Base-by-base conservation (phyloP, 2,888 invertebrate genomes). In the Coronaproctus castanopsis region DNA sequence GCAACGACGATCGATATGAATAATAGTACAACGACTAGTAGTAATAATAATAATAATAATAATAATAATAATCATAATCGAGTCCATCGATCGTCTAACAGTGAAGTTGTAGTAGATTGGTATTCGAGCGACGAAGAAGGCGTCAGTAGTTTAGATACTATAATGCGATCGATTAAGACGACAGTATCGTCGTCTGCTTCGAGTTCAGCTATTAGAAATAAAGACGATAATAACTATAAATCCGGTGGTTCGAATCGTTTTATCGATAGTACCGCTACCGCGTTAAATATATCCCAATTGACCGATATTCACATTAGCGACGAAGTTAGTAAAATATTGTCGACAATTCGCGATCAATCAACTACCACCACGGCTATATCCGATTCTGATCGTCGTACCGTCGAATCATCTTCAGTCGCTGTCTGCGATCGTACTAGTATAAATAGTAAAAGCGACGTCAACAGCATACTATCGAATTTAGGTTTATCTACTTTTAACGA, bases 61-160 rank as follows among this genome's bases (percentile, higher is more conserved):
- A n/a, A n/a, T n/a, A n/a, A n/a, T n/a, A n/a, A n/a, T n/a, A n/a
- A n/a, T n/a, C n/a, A n/a, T n/a, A n/a, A n/a, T n/a, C n/a, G n/a
- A n/a, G n/a, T n/a, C n/a, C n/a, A n/a, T n/a, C n/a, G n/a, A n/a
- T n/a, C n/a, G n/a, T n/a, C n/a, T 24, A 66, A 69, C 1, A 67
- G 66, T 20, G 68, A 67, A 57, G 68, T 70, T 59, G 70, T 71
- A 52, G 73, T 74, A 60, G 80, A 83, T 71, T 87, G 87, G 83
- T 87, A 87, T 69, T 87, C 86, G 1, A 86, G 85, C 69, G 86
- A 86, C 65, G 85, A 84, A 65, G 83, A 82, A 66, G 10, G 59
- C 55, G 19, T 24, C 55, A 20, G 2, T 14, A 23, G 58, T 14
- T 54, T 62, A n/a, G 53, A 54, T 20, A 57, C 57, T n/a, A 57